Percentiles rank a stretch among this genome's conserved stretches.
phyloP scores from a whole-genome alignment of 1,140 invertebrate genomes.

The Episyrphus balteatus region DNA sequence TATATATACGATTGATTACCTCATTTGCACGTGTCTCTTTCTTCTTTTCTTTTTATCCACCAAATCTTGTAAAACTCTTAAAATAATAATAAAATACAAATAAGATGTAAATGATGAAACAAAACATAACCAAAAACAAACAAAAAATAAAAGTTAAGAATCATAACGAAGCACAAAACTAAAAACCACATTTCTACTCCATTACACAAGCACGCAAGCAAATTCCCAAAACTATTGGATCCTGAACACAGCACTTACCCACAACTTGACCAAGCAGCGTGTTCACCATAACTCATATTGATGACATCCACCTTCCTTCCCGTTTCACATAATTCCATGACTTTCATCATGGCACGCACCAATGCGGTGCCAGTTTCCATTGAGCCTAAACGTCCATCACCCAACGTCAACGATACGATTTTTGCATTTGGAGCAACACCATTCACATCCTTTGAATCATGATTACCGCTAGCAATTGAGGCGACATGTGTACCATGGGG shows the following conservation, averaged over 20 bases:
- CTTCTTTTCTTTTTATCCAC: too few species aligned
- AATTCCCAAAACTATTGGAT: too few species aligned
- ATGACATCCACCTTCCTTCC: conserved; percentile 69
- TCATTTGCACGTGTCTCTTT: too few species aligned
- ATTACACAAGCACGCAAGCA: too few species aligned
- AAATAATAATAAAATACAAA: too few species aligned
- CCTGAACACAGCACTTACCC: conserved; percentile 49
- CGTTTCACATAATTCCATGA: conserved; percentile 59
- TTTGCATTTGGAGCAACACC: conserved; percentile 95
- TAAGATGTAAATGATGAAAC: too few species aligned
- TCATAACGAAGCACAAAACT: too few species aligned
- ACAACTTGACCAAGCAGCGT: conserved; percentile 77
- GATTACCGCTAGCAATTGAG: conserved; percentile 85
- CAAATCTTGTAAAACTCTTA: too few species aligned
- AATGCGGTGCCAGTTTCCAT: conserved; percentile 96
- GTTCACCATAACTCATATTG: conserved; percentile 98
- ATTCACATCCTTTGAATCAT: conserved; percentile 81
- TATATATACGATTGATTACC: too few species aligned
- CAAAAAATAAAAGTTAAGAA: too few species aligned
- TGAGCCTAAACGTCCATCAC: conserved; percentile 72
- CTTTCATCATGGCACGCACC: conserved; percentile 77
- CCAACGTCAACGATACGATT: conserved; percentile 86
- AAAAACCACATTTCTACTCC: too few species aligned
- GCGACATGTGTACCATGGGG: conserved; percentile 96
- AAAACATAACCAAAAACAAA: too few species aligned